phyloP scores from a whole-genome alignment of 1,140 invertebrate genomes.

The Zophobas atratus region DNA sequence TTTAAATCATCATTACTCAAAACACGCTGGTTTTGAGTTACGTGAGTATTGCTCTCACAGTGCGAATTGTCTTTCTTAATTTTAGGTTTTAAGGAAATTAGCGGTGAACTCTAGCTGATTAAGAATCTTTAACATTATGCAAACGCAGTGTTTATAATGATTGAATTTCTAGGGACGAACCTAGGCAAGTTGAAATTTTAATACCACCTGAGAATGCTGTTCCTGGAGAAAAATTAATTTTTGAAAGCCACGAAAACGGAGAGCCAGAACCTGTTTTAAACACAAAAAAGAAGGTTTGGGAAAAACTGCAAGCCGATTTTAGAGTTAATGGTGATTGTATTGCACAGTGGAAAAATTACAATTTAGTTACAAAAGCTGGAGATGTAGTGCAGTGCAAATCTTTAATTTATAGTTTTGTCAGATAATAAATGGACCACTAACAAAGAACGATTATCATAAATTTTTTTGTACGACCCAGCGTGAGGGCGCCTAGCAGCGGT shows the following conservation, averaged over 20 bases:
- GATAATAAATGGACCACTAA: constrained; percentile 47
- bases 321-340: constrained; percentile 82
- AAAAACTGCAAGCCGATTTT: constrained; percentile 88
- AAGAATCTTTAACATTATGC: too few species aligned
- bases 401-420: constrained; percentile 56
- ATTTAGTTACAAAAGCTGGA: constrained; percentile 79
- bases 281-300: constrained; percentile 99
- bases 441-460: too few species aligned
- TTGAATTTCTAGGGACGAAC: constrained; percentile 72
- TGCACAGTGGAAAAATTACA: constrained; percentile 88
- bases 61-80: too few species aligned
- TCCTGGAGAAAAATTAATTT: constrained; percentile 86
- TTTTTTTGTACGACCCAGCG: not conserved
- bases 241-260: constrained; percentile 84
- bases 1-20: too few species aligned
- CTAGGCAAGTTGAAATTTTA: constrained; percentile 88
- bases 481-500: too few species aligned
- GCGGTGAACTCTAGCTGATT: too few species aligned
- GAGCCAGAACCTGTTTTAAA: constrained; percentile 90
- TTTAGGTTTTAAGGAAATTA: too few species aligned
- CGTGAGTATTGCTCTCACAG: too few species aligned
- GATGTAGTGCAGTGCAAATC: constrained; percentile 71
- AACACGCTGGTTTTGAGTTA: too few species aligned
- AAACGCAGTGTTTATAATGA: not conserved
- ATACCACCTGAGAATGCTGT: constrained; percentile 79